Conservation (phyloP, 2,888 invertebrate species). For the Idaea aversata region DNA sequence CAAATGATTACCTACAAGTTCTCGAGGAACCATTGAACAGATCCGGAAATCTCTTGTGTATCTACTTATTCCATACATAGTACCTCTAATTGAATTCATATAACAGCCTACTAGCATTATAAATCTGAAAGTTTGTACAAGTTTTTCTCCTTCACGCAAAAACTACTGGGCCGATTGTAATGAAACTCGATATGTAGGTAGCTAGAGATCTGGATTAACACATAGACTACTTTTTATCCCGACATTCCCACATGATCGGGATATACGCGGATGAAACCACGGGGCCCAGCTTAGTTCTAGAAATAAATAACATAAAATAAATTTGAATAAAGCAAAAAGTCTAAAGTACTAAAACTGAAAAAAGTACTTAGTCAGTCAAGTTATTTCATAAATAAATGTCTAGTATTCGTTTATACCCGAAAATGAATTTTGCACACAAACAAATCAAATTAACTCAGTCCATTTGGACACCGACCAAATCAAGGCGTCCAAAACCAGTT, state of each 20-base stretch:
- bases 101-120: too few relatives aligned
- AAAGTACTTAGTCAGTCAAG: neutral
- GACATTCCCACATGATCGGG: too few relatives aligned
- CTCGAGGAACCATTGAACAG: neutral
- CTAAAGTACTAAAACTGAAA: neutral
- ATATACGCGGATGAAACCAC: too few relatives aligned
- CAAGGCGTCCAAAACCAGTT: neutral
- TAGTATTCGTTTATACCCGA: neutral
- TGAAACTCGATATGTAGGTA: too few relatives aligned
- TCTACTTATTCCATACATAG: neutral
- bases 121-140: too few relatives aligned
- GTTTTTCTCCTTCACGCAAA: too few relatives aligned
- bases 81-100: neutral
- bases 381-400: neutral
- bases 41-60: neutral
- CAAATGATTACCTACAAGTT: conserved; percentile 1
- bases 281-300: neutral
- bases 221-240: too few relatives aligned
- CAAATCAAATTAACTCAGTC: neutral
- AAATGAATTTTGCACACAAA: neutral
- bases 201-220: too few relatives aligned
- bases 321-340: too few relatives aligned
- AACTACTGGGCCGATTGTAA: too few relatives aligned
- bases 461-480: neutral
- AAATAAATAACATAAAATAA: too few relatives aligned